A percentile compares a stretch with the other conserved stretches of the same genome.
These are phyloP conservation scores for Tonatia bakeri DNA, from an alignment of 2,113 vertebrate species.

Conservation along the genomic window DNA sequence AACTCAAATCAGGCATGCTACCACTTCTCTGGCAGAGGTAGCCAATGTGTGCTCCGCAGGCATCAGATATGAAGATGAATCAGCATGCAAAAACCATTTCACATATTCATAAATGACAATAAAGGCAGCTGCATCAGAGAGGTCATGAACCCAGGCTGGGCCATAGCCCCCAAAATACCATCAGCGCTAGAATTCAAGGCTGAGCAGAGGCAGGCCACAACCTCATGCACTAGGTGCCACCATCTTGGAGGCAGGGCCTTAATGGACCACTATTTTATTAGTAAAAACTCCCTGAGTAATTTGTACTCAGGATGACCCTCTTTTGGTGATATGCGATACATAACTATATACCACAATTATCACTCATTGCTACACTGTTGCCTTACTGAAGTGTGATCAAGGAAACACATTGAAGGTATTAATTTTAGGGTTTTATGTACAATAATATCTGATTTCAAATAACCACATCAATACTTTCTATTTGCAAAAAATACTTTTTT, in stretches of 20 bases:
- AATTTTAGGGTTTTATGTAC: background rate
- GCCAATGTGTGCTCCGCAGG: background rate
- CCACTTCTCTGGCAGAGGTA: conserved; percentile 58
- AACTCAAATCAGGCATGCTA: conserved; percentile 94
- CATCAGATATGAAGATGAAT: no score
- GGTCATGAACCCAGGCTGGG: conserved; percentile 68
- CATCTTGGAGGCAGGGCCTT: conserved; percentile 40
- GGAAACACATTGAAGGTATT: background rate
- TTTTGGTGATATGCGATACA: background rate
- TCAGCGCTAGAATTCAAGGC: rapidly evolving
- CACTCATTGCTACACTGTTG: background rate
- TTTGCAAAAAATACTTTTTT: background rate
- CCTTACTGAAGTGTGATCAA: background rate
- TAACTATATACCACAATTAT: background rate
- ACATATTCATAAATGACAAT: no score
- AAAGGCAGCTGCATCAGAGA: conserved; percentile 70
- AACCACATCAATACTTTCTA: background rate
- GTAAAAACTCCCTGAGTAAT: background rate
- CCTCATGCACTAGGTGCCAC: conserved; percentile 19
- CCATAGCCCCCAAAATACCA: conserved; percentile 46
- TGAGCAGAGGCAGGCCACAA: rapidly evolving
- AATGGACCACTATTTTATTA: background rate
- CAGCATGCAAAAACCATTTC: no score
- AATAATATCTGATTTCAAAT: background rate
- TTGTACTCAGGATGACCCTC: background rate